Percentiles rank a stretch among this genome's conserved stretches.
These are phyloP conservation scores for Euplagia quadripunctaria DNA, from an alignment of 2,888 invertebrate species.

Conservation along the genomic window DNA sequence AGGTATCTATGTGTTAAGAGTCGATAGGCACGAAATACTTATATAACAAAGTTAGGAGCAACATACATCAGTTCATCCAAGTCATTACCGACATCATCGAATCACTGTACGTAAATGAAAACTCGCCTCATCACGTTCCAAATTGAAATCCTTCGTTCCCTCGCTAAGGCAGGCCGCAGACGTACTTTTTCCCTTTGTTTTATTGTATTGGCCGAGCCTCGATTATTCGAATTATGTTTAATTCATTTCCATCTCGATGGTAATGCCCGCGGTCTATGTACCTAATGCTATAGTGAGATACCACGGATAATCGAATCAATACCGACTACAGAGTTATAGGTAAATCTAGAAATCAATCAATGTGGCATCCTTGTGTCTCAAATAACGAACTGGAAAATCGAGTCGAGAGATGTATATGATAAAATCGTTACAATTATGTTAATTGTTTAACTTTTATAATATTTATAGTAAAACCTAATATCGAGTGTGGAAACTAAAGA, in stretches of 20 bases:
- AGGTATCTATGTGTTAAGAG: slow-evolving; percentile 35
- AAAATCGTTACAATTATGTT: background rate
- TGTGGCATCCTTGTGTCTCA: background rate
- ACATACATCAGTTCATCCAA: slow-evolving; percentile 54
- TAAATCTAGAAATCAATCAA: slow-evolving; percentile 22
- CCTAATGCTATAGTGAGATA: slow-evolving; percentile 54
- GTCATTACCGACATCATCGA: slow-evolving; percentile 70
- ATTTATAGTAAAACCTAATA: background rate
- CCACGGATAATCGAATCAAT: slow-evolving; percentile 55
- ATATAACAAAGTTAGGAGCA: slow-evolving; percentile 44
- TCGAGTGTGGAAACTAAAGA: background rate
- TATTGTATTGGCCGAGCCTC: slow-evolving; percentile 81
- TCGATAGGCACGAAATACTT: slow-evolving; percentile 31
- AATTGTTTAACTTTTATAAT: background rate
- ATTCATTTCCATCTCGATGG: slow-evolving; percentile 84
- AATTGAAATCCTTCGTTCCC: slow-evolving; percentile 86
- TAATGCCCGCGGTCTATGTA: slow-evolving; percentile 71
- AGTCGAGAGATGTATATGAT: background rate
- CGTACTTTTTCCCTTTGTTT: slow-evolving; percentile 83
- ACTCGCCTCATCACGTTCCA: slow-evolving; percentile 86
- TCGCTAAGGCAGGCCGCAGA: slow-evolving; percentile 75
- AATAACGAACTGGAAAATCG: background rate
- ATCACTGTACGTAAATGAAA: slow-evolving; percentile 79
- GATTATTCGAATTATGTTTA: slow-evolving; percentile 87
- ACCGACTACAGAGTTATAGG: slow-evolving; percentile 31